These are phyloP conservation scores for Hecatera dysodea DNA, from an alignment of 2,888 invertebrate species.

Conservation along the genomic window DNA sequence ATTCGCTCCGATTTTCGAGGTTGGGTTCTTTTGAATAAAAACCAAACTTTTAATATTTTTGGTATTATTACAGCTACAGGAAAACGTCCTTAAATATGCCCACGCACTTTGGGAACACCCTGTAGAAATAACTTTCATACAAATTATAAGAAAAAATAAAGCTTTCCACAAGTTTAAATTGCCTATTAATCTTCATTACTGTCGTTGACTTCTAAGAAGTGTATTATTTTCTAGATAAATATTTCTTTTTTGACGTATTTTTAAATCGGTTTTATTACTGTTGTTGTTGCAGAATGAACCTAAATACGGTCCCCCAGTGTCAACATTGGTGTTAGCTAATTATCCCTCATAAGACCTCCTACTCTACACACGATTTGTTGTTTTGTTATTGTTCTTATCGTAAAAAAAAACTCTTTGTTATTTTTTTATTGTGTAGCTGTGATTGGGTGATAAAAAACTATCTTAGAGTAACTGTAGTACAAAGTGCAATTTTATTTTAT, in stretches of 20 bases:
- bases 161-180: conserved; percentile 5
- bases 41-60: too few relatives aligned
- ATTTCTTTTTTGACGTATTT: neutral
- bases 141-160: neutral
- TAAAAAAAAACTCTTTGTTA: neutral
- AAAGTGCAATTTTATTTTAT: conserved; percentile 10
- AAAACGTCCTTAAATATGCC: too few relatives aligned
- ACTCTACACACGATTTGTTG: conserved; percentile 52
- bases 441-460: conserved; percentile 4
- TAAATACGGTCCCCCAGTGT: conserved; percentile 42
- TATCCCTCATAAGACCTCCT: conserved; percentile 44
- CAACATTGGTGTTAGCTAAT: conserved; percentile 52
- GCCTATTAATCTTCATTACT: conserved; percentile 22
- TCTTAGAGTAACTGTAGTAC: neutral
- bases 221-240: neutral
- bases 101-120: too few relatives aligned
- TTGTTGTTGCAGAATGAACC: conserved; percentile 47
- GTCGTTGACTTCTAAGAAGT: neutral
- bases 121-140: too few relatives aligned
- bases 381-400: conserved; percentile 19
- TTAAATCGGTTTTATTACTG: neutral
- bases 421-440: conserved; percentile 8
- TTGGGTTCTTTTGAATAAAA: too few relatives aligned
- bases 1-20: too few relatives aligned
- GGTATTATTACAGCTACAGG: too few relatives aligned